A percentile compares a stretch with the other conserved stretches of the same genome.
Conservation (phyloP, 2,888 invertebrate genomes). For the Hemaris fuciformis region DNA sequence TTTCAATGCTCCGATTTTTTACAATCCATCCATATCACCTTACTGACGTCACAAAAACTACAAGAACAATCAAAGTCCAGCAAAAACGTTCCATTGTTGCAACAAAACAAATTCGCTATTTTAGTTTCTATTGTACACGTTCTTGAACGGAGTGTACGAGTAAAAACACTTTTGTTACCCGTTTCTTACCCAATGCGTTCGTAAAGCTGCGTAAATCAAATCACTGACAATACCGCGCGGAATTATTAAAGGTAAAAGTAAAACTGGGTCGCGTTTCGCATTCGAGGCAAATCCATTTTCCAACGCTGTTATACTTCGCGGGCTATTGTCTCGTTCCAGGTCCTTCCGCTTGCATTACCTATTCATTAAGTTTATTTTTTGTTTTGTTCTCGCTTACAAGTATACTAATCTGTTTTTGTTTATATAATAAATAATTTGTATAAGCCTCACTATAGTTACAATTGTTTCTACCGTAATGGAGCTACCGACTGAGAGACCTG, state of each 20-base stretch:
- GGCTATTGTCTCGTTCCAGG: conserved; percentile 42
- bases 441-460: too few relatives aligned
- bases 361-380: conserved; percentile 17
- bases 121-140: conserved; percentile 6
- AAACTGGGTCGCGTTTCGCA: conserved; percentile 58
- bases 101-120: background rate
- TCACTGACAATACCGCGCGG: conserved; percentile 30
- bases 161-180: conserved; percentile 9
- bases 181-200: conserved; percentile 3
- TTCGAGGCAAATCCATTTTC: conserved; percentile 56
- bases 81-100: conserved; percentile 10
- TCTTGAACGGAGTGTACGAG: conserved; percentile 3
- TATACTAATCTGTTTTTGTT: too few relatives aligned
- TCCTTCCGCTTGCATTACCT: conserved; percentile 48
- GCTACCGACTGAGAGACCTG: too few relatives aligned
- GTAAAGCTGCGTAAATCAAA: conserved; percentile 27
- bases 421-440: too few relatives aligned
- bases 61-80: background rate
- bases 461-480: too few relatives aligned
- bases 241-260: conserved; percentile 38
- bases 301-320: conserved; percentile 33
- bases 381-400: background rate
- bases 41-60: background rate
- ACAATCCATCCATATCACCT: background rate
- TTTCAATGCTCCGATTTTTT: background rate